Base-by-base conservation (phyloP, 2,888 invertebrate genomes). In the Fragum sueziense region DNA sequence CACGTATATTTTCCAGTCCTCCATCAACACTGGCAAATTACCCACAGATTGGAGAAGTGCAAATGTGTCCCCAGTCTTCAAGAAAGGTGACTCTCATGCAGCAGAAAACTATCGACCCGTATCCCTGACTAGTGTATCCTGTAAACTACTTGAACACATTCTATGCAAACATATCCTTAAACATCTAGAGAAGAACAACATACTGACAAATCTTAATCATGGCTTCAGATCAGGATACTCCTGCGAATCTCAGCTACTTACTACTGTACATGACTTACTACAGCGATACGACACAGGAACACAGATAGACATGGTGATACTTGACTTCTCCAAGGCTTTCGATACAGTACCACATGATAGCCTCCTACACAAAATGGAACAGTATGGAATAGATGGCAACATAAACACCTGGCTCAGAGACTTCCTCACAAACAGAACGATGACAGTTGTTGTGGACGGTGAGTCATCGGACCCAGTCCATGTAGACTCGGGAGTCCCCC, bases 41-140 rank as follows among this genome's bases (percentile, higher is more conserved):
- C n/a, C 78, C 1, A 2, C 25, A 47, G 74, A 70, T 47, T 78
- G 69, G 70, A 2, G 20, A 27, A 73, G 62, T 29, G 70, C 73
- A 72, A 72, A 62, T 68, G n/a, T 54, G n/a, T 9, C 77, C 17
- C 67, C 65, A 41, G 74, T 70, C n/a, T 80, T 70, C 67, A 80
- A n/a, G n/a, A n/a, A n/a, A n/a, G n/a, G n/a, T n/a, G n/a, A n/a
- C n/a, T n/a, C n/a, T n/a, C n/a, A n/a, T n/a, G n/a, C n/a, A n/a
- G n/a, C n/a, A n/a, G n/a, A 62, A 34, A 83, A 83, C 51, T 80
- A 83, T 61, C 25, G 75, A 11, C 85, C 74, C 20, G 77, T 85
- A 0, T 85, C 85, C 6, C 73, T 85, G 22, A 81, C 77, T 6
- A 76, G 70, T 22, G 76, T 79, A 1, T 37, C 37, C 6, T 37